Evolutionary conservation across 2,888 invertebrate species (phyloP).

Genomic region (Ellobium chinense): DNA sequence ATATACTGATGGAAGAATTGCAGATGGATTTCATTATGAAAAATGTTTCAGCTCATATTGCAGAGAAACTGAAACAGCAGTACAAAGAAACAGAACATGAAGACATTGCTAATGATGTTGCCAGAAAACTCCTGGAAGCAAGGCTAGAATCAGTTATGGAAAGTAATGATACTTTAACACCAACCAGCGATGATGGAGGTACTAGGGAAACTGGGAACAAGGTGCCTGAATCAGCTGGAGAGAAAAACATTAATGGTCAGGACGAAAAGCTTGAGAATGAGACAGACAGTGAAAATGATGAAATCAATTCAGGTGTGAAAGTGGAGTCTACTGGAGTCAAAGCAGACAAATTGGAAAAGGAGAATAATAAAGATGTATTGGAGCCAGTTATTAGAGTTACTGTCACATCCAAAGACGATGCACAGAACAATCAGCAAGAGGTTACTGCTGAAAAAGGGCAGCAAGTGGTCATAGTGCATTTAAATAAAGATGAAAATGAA

Average conservation of each 20-base stretch:
- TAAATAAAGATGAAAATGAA: neutral
- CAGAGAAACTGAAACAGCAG: conserved; percentile 7
- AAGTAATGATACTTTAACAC: neutral
- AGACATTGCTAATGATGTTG: conserved; percentile 11
- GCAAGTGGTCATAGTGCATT: neutral
- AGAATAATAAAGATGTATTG: neutral
- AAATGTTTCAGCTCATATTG: conserved; percentile 25
- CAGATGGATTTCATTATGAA: conserved; percentile 23
- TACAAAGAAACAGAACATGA: conserved; percentile 35
- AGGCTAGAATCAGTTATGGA: neutral
- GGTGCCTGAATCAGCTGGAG: neutral
- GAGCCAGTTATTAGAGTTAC: neutral
- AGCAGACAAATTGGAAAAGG: neutral
- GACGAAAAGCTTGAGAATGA: neutral
- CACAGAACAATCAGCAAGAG: neutral
- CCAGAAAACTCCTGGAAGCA: neutral
- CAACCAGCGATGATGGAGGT: neutral
- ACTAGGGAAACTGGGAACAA: neutral
- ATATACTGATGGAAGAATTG: conserved; percentile 28
- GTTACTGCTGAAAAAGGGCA: neutral
- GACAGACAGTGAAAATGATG: neutral
- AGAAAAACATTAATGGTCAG: neutral
- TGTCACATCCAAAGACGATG: conserved; percentile 1
- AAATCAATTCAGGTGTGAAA: neutral
- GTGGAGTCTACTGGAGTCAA: neutral